Percentiles rank a stretch among this genome's conserved stretches.
Evolutionary conservation across 2,113 vertebrate genomes (phyloP).

Genomic region (Gobius niger): DNA sequence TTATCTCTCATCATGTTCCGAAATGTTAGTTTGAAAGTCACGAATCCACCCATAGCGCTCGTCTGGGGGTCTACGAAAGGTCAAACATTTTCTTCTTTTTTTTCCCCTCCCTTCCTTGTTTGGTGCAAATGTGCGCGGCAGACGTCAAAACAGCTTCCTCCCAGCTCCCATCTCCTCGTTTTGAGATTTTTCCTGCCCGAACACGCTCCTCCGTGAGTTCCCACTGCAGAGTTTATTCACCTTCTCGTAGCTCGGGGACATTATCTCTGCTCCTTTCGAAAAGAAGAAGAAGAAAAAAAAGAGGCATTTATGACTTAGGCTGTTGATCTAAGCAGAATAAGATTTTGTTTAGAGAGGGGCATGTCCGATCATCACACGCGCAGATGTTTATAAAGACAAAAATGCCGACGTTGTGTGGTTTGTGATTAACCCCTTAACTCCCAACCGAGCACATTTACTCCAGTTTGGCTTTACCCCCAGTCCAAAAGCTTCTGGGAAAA

Average conservation of each 20-base stretch:
- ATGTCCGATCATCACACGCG: constrained; percentile 55
- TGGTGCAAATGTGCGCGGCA: constrained; percentile 31
- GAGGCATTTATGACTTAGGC: constrained; percentile 51
- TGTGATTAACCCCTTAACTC: too few relatives aligned
- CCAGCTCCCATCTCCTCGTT: constrained; percentile 53
- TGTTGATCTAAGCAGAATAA: constrained; percentile 67
- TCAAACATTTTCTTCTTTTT: constrained; percentile 23
- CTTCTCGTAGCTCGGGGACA: constrained; percentile 62
- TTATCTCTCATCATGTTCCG: constrained; percentile 6
- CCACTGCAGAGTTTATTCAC: constrained; percentile 52
- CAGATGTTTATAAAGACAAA: constrained; percentile 40
- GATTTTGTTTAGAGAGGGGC: constrained; percentile 61
- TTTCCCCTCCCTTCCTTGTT: neutral
- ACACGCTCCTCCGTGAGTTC: constrained; percentile 66
- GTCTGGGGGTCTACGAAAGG: neutral
- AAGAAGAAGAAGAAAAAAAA: constrained; percentile 42
- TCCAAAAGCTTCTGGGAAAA: too few relatives aligned
- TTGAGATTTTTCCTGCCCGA: constrained; percentile 61
- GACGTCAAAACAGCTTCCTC: constrained; percentile 61
- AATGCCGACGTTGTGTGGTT: constrained; percentile 51
- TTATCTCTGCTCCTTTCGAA: constrained; percentile 42
- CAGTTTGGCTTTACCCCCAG: too few relatives aligned
- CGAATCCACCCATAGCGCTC: too few relatives aligned
- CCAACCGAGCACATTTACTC: too few relatives aligned
- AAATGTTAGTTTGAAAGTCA: neutral